A percentile compares a stretch with the other conserved stretches of the same genome.
Evolutionary conservation across 2,797 vertebrate genomes (phyloP).

Genomic region (Chloroceryle inda): DNA sequence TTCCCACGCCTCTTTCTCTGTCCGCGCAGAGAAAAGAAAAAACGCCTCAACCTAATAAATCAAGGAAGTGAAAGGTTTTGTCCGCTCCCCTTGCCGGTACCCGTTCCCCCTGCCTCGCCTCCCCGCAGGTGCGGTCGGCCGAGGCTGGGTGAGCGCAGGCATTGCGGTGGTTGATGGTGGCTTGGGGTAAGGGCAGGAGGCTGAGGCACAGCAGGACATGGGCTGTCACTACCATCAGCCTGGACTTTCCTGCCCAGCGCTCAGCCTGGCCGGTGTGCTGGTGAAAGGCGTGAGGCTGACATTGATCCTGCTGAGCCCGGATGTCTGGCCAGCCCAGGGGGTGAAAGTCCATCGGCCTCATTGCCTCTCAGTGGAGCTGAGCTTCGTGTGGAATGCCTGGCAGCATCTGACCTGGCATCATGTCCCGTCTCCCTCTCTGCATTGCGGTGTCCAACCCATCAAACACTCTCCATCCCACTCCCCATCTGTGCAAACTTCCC

Average conservation of each 20-base stretch:
- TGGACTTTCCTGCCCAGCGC: accelerated
- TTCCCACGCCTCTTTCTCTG: neutral
- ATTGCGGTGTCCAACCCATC: accelerated
- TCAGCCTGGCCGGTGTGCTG: accelerated
- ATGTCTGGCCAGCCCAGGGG: accelerated
- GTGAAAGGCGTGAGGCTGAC: accelerated
- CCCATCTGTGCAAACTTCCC: accelerated
- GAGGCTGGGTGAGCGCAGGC: neutral
- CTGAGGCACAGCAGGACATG: neutral
- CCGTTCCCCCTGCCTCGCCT: neutral
- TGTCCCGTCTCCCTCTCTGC: accelerated
- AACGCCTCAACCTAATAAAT: neutral
- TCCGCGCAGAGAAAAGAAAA: neutral
- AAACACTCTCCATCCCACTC: accelerated
- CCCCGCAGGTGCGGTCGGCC: neutral
- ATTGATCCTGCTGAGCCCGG: accelerated
- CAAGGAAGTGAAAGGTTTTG: neutral
- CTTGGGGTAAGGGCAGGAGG: neutral
- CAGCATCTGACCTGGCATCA: accelerated
- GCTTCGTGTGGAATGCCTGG: accelerated
- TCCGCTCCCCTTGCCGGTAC: neutral
- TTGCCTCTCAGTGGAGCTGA: accelerated
- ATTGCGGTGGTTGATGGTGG: neutral
- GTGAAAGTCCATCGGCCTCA: accelerated
- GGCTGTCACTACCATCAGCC: neutral